Conservation (phyloP, 2,797 vertebrate species). For the Phoebastria nigripes region DNA sequence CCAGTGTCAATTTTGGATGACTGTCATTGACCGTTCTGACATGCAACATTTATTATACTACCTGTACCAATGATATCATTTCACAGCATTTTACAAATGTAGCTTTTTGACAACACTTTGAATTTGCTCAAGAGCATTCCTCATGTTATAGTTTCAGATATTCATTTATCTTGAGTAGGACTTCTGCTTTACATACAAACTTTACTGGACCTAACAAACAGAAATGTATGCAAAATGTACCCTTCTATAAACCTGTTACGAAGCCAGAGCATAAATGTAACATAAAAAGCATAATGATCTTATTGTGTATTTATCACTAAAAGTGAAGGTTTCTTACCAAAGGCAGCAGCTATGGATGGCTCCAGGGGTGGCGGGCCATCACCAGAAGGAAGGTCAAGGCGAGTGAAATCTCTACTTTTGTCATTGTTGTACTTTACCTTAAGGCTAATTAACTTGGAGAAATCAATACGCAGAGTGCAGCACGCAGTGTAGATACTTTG, state of each 20-base stretch:
- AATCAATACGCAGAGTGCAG: slow-evolving; percentile 83
- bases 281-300: background rate
- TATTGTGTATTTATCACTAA: background rate
- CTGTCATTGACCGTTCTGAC: background rate
- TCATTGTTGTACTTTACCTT: slow-evolving; percentile 87
- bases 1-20: background rate
- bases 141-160: background rate
- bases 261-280: background rate
- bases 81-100: background rate
- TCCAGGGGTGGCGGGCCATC: slow-evolving; percentile 72
- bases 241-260: background rate
- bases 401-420: slow-evolving; percentile 87
- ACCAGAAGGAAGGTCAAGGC: slow-evolving; percentile 80
- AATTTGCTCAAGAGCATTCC: background rate
- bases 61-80: background rate
- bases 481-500: slow-evolving; percentile 80
- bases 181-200: background rate
- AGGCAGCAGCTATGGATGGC: slow-evolving; percentile 67
- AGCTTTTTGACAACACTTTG: background rate
- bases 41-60: background rate
- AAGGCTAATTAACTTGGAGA: slow-evolving; percentile 82
- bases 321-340: slow-evolving; percentile 75
- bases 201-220: background rate
- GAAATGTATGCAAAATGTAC: background rate
- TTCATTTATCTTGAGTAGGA: background rate